Evolutionary conservation across 1,140 invertebrate genomes (phyloP).

Genomic region (Drosophila asahinai): DNA sequence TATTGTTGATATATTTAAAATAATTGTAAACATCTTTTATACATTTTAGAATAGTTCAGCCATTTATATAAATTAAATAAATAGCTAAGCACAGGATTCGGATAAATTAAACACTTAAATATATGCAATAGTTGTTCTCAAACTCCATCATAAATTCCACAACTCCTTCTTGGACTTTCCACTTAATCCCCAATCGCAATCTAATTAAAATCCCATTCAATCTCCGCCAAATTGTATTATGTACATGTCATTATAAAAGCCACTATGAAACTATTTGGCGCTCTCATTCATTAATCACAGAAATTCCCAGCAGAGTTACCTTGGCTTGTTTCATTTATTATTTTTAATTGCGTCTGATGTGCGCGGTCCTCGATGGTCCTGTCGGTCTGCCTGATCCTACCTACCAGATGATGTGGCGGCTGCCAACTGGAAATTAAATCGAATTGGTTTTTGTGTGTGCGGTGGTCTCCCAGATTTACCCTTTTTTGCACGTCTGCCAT

Average conservation of each 20-base stretch:
- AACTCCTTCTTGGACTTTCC: neutral
- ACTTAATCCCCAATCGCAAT: conserved; percentile 3
- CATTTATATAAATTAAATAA: too few relatives aligned
- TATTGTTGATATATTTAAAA: too few relatives aligned
- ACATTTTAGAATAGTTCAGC: too few relatives aligned
- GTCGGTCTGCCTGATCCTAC: neutral
- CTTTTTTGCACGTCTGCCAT: conserved; percentile 39
- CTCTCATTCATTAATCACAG: conserved; percentile 10
- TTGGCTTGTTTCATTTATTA: conserved; percentile 46
- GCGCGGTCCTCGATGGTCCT: conserved; percentile 29
- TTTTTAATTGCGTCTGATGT: conserved; percentile 65
- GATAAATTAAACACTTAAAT: too few relatives aligned
- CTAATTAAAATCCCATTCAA: conserved; percentile 19
- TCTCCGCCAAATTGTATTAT: conserved; percentile 7
- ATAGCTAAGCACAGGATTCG: too few relatives aligned
- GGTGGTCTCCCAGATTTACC: neutral
- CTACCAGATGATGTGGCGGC: conserved; percentile 35
- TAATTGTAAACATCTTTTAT: too few relatives aligned
- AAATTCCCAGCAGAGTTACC: conserved; percentile 23
- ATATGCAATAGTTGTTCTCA: neutral
- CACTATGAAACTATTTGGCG: conserved; percentile 9
- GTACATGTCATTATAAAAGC: conserved; percentile 17
- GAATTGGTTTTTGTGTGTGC: conserved; percentile 60
- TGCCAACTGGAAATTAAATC: conserved; percentile 69
- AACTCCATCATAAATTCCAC: neutral